Percentiles rank a stretch among this genome's conserved stretches.
These are phyloP conservation scores for Exephanes ischioxanthus DNA, from an alignment of 2,888 invertebrate species.

Conservation along the genomic window DNA sequence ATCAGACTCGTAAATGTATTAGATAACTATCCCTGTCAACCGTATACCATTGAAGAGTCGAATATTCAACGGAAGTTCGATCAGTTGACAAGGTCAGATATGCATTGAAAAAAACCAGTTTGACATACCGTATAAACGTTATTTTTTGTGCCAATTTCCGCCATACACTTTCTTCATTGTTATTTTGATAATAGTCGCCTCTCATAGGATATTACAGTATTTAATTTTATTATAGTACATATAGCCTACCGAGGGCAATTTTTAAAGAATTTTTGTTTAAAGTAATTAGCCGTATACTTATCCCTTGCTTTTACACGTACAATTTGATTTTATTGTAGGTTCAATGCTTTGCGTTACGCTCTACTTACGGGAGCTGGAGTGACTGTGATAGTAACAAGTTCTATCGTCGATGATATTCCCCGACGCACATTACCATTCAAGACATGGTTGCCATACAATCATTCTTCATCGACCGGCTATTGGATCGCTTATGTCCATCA, in stretches of 20 bases:
- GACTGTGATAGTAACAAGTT: conserved; percentile 22
- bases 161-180: too few relatives aligned
- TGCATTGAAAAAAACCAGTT: neutral
- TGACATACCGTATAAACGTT: neutral
- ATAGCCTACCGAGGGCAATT: too few relatives aligned
- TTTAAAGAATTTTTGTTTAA: too few relatives aligned
- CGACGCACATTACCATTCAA: conserved; percentile 59
- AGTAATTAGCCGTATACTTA: neutral
- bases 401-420: conserved; percentile 41
- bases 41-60: conserved; percentile 50
- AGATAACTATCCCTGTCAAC: conserved; percentile 56
- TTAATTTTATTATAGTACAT: too few relatives aligned
- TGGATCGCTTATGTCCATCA: conserved; percentile 32
- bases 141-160: neutral
- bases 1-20: conserved; percentile 16
- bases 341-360: conserved; percentile 42
- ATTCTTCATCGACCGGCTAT: conserved; percentile 36
- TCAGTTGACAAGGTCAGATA: conserved; percentile 56
- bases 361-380: conserved; percentile 31
- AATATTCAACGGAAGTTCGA: conserved; percentile 44
- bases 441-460: conserved; percentile 69
- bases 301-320: neutral
- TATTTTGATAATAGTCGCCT: neutral
- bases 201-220: neutral
- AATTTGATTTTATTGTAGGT: conserved; percentile 24